These are phyloP conservation scores for Kryptopterus vitreolus DNA, from an alignment of 2,797 vertebrate genomes.

Conservation along the genomic window DNA sequence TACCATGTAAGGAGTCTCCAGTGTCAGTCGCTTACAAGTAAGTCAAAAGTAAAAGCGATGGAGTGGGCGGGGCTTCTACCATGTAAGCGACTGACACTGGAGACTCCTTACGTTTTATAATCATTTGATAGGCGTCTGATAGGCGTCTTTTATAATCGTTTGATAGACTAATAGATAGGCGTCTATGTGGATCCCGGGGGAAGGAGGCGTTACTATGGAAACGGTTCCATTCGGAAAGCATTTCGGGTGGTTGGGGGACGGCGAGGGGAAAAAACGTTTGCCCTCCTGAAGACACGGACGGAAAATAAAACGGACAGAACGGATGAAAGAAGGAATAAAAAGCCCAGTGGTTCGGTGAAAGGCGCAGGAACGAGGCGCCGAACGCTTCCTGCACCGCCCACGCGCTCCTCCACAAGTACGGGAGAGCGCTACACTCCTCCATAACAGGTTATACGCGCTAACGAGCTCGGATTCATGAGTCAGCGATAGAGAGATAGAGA, in stretches of 20 bases:
- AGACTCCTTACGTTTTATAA: no score
- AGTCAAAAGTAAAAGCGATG: no score
- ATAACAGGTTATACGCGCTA: slow-evolving; percentile 38
- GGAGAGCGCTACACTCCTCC: slow-evolving; percentile 26
- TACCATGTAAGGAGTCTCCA: no score
- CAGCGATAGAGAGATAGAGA: neutral
- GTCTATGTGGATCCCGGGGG: no score
- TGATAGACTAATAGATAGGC: no score
- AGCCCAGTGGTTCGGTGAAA: neutral
- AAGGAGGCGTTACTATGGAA: neutral
- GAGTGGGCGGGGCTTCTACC: no score
- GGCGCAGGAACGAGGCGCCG: neutral
- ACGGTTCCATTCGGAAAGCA: neutral
- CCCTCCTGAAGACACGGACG: neutral
- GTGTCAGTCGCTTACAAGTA: no score
- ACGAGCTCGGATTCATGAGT: slow-evolving; percentile 41
- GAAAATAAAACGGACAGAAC: neutral
- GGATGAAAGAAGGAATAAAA: neutral
- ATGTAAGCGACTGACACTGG: no score
- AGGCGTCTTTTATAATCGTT: no score
- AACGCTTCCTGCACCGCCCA: slow-evolving; percentile 37
- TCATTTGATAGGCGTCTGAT: no score
- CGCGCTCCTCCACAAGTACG: slow-evolving; percentile 33
- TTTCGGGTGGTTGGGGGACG: neutral
- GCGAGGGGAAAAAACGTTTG: neutral